A percentile compares a stretch with the other conserved stretches of the same genome.
phyloP scores from a whole-genome alignment of 2,113 vertebrate genomes.

The Tichodroma muraria region DNA sequence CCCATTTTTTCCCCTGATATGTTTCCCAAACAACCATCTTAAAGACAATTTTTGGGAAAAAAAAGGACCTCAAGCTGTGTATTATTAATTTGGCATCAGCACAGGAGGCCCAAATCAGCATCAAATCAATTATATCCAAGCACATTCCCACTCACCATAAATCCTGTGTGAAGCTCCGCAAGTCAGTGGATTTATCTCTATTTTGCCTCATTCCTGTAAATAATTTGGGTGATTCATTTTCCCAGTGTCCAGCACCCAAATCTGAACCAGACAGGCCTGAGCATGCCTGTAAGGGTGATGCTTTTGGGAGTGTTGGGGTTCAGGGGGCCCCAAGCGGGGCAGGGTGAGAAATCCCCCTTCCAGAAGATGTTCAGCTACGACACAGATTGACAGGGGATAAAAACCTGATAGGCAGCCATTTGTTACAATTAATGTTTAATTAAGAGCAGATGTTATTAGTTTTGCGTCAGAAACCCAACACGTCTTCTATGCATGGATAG shows the following conservation, averaged over 20 bases:
- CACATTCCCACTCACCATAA: background rate
- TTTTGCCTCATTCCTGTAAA: background rate
- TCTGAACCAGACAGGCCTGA: background rate
- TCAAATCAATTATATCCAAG: background rate
- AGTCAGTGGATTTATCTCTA: background rate
- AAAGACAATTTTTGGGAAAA: background rate
- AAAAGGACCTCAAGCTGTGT: background rate
- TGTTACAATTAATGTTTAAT: slow-evolving; percentile 54
- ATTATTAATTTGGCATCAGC: background rate
- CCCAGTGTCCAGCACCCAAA: too few relatives aligned
- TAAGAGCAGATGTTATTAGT: slow-evolving; percentile 51
- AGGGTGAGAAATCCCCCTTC: background rate
- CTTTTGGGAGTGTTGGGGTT: background rate
- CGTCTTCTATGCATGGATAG: background rate
- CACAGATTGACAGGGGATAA: background rate
- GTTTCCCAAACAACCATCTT: background rate
- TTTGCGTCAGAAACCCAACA: slow-evolving; percentile 11
- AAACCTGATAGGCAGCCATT: slow-evolving; percentile 22
- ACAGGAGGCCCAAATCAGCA: background rate
- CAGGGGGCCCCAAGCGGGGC: background rate
- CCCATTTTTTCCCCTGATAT: background rate
- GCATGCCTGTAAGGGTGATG: background rate
- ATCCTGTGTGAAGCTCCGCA: accelerated
- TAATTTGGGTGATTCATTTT: accelerated
- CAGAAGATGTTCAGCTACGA: background rate